Evolutionary conservation across 2,797 vertebrate genomes (phyloP).

Genomic region (Melanotaenia trifasciata): DNA sequence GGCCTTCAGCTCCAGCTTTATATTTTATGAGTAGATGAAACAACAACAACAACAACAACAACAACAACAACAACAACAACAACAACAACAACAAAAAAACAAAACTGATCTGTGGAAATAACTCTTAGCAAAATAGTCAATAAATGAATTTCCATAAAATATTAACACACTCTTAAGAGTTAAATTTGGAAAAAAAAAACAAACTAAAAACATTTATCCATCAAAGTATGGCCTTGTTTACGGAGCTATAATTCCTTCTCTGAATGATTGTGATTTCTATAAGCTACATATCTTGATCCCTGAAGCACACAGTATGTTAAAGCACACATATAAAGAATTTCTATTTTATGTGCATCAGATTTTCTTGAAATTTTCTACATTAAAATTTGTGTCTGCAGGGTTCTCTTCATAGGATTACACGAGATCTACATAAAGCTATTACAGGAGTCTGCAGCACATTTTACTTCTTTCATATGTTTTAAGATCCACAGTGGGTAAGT

Average conservation of each 20-base stretch:
- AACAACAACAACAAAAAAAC: not conserved
- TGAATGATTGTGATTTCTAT: slow-evolving; percentile 34
- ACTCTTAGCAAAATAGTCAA: slow-evolving; percentile 1
- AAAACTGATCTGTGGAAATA: not conserved
- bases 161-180: not conserved
- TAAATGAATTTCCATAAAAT: not conserved
- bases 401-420: slow-evolving; percentile 35
- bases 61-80: not conserved
- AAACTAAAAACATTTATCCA: slow-evolving; percentile 10
- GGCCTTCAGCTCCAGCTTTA: slow-evolving; percentile 10
- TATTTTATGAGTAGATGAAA: not conserved
- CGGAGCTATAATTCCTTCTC: slow-evolving; percentile 21
- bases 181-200: not conserved
- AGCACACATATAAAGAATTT: slow-evolving; percentile 43
- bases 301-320: slow-evolving; percentile 17
- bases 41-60: not conserved
- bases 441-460: slow-evolving; percentile 23
- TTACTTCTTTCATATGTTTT: slow-evolving; percentile 50
- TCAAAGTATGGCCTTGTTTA: slow-evolving; percentile 22
- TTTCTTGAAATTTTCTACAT: not conserved
- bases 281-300: not conserved
- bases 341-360: not conserved
- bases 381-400: not conserved
- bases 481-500: slow-evolving; percentile 47
- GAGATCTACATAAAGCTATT: slow-evolving; percentile 39